phyloP scores from a whole-genome alignment of 2,888 invertebrate genomes.

The Pyrochroa serraticornis region DNA sequence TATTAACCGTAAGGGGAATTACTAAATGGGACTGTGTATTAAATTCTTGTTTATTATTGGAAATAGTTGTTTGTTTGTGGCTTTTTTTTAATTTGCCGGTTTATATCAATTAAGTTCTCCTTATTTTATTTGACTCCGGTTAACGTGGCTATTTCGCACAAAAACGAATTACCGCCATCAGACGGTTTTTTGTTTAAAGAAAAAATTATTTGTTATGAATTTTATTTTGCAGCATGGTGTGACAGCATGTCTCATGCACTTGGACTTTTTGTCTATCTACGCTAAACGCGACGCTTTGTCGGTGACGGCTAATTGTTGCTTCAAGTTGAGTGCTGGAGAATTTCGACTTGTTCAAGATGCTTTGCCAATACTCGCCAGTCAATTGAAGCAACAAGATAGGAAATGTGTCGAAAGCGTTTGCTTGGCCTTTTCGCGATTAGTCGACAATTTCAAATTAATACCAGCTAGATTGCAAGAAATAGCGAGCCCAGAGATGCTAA shows the following conservation, averaged over 20 bases:
- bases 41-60: no score
- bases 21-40: no score
- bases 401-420: conserved; percentile 98
- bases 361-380: conserved; percentile 79
- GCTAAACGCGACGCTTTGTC: conserved; percentile 96
- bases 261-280: conserved; percentile 98
- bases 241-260: conserved; percentile 91
- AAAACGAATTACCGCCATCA: no score
- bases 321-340: conserved; percentile 91
- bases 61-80: no score
- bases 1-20: no score
- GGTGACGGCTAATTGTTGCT: conserved; percentile 97
- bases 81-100: no score
- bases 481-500: conserved; percentile 87
- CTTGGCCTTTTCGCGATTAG: conserved; percentile 92
- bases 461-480: conserved; percentile 91
- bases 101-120: no score
- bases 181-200: no score
- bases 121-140: no score
- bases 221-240: conserved; percentile 87
- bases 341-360: conserved; percentile 92
- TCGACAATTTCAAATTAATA: conserved; percentile 95
- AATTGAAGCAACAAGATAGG: conserved; percentile 89
- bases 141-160: no score
- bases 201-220: no score